These are phyloP conservation scores for Sphaerophoria rueppellii DNA, from an alignment of 2,888 invertebrate genomes.

Conservation along the genomic window DNA sequence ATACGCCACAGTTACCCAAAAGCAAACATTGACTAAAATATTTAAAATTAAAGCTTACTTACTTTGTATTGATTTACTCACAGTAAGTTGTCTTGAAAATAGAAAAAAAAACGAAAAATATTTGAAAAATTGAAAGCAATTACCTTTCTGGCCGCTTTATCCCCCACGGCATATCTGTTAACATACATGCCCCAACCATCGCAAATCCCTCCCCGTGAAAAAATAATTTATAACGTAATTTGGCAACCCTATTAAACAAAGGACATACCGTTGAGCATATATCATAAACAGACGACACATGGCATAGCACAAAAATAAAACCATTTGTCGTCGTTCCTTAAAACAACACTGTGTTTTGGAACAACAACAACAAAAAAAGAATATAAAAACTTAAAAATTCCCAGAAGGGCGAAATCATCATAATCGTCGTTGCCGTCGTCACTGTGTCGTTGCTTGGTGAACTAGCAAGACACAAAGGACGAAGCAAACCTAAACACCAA, in stretches of 20 bases:
- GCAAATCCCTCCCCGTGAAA: neutral
- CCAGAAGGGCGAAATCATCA: constrained; percentile 9
- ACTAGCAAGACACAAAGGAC: constrained; percentile 34
- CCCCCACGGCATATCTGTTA: too few relatives aligned
- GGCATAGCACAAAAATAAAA: constrained; percentile 66
- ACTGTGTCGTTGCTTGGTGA: neutral
- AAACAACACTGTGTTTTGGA: constrained; percentile 50
- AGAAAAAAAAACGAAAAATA: too few relatives aligned
- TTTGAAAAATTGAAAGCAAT: too few relatives aligned
- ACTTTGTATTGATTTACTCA: too few relatives aligned
- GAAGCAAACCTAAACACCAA: constrained; percentile 62
- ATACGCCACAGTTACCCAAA: too few relatives aligned
- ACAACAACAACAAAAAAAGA: neutral
- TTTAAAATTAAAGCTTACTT: too few relatives aligned
- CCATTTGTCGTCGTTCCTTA: constrained; percentile 70
- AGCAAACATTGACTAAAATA: too few relatives aligned
- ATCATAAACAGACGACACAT: constrained; percentile 72
- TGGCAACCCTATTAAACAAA: constrained; percentile 70
- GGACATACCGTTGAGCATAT: constrained; percentile 68
- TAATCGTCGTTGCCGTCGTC: constrained; percentile 6
- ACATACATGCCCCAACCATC: too few relatives aligned
- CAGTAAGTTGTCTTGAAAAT: too few relatives aligned
- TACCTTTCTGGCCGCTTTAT: too few relatives aligned
- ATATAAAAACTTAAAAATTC: neutral
- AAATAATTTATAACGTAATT: constrained; percentile 66